A percentile compares a stretch with the other conserved stretches of the same genome.
These are phyloP conservation scores for Lagria hirta DNA, from an alignment of 2,888 invertebrate genomes.

Conservation along the genomic window DNA sequence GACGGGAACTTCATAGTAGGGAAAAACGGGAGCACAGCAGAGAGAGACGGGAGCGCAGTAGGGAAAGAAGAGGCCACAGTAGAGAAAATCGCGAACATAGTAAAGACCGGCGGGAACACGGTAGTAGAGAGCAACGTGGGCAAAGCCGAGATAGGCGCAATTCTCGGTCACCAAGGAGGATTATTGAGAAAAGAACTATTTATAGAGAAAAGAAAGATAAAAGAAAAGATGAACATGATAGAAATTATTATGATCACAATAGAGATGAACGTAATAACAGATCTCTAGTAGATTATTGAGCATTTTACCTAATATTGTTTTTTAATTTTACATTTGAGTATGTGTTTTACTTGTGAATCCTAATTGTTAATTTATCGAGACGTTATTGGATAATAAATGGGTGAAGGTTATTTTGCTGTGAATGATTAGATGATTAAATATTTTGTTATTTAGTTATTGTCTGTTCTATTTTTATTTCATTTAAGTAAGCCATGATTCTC, in stretches of 20 bases:
- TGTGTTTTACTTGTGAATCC: too few relatives aligned
- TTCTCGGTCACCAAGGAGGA: conserved; percentile 29
- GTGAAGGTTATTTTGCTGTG: too few relatives aligned
- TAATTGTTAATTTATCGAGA: too few relatives aligned
- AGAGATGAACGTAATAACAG: conserved; percentile 28
- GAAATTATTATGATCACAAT: conserved; percentile 34
- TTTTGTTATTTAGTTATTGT: too few relatives aligned
- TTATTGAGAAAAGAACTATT: conserved; percentile 30
- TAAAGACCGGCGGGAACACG: too few relatives aligned
- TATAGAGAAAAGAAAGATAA: conserved; percentile 26
- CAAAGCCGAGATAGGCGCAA: conserved; percentile 7
- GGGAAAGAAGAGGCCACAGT: conserved; percentile 27
- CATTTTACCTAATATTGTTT: too few relatives aligned
- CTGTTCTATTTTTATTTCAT: too few relatives aligned
- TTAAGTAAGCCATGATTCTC: too few relatives aligned
- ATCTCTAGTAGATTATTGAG: conserved; percentile 19
- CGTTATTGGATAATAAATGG: too few relatives aligned
- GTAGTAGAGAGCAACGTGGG: conserved; percentile 7
- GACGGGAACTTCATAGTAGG: conserved; percentile 13
- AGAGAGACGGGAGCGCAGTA: conserved; percentile 12
- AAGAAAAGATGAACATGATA: conserved; percentile 27
- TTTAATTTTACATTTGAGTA: too few relatives aligned
- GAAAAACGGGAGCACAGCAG: conserved; percentile 16
- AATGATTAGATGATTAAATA: too few relatives aligned
- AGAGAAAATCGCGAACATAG: too few relatives aligned